These are phyloP conservation scores for Spea bombifrons DNA, from an alignment of 2,113 vertebrate species.

Conservation along the genomic window DNA sequence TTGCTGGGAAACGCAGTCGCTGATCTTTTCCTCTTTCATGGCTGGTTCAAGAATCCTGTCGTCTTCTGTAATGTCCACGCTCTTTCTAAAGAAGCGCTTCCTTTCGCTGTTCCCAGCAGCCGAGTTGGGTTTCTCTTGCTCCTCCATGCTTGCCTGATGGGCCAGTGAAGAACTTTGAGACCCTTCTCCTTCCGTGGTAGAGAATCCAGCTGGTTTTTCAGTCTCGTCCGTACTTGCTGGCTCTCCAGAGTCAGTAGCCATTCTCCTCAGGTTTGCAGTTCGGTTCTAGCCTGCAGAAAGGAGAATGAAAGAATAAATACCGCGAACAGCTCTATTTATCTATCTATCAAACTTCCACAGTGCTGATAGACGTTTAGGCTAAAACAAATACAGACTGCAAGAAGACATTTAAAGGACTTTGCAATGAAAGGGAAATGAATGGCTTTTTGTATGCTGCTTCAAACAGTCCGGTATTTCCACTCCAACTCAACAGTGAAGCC, in stretches of 20 bases:
- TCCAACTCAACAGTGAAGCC: background rate
- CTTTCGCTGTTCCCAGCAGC: constrained; percentile 67
- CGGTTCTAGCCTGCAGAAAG: background rate
- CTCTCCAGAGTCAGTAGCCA: constrained; percentile 90
- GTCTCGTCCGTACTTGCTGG: constrained; percentile 81
- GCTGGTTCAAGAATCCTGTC: constrained; percentile 52
- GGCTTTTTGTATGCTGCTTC: too few species aligned
- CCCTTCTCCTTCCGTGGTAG: constrained; percentile 59
- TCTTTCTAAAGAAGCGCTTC: constrained; percentile 85
- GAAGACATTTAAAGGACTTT: too few species aligned
- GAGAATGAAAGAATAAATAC: background rate
- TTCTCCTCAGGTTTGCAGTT: constrained; percentile 56
- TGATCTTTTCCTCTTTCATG: constrained; percentile 54
- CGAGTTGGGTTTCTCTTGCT: constrained; percentile 50
- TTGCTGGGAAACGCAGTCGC: constrained; percentile 25
- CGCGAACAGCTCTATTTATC: too few species aligned
- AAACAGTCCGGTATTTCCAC: too few species aligned
- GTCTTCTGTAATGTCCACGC: constrained; percentile 73
- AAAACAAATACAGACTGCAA: too few species aligned
- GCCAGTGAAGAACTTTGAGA: constrained; percentile 58
- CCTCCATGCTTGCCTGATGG: constrained; percentile 56
- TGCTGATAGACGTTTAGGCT: too few species aligned
- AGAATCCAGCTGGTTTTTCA: constrained; percentile 79
- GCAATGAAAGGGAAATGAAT: too few species aligned
- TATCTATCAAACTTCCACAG: too few species aligned